These are phyloP conservation scores for Pseudomyrmex pallidus DNA, from an alignment of 1,140 invertebrate species.

Conservation along the genomic window DNA sequence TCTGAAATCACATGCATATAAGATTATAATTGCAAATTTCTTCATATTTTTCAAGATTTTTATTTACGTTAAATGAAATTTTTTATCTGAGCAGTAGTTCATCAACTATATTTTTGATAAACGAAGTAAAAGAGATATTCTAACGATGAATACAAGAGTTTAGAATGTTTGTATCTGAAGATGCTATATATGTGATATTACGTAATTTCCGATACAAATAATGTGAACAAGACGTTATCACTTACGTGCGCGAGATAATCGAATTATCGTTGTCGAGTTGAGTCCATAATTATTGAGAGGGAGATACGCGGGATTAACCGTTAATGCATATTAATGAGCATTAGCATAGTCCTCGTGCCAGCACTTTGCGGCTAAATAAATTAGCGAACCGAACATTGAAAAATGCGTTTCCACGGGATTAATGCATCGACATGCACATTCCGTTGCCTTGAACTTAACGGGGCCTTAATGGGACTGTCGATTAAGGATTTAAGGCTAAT, in stretches of 20 bases:
- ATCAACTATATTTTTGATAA: not conserved
- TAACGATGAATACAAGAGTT: not conserved
- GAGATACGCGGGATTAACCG: conserved; percentile 8
- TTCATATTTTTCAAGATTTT: not conserved
- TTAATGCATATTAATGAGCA: conserved; percentile 60
- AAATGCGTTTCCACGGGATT: conserved; percentile 39
- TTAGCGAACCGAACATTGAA: conserved; percentile 44
- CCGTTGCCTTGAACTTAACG: conserved; percentile 43
- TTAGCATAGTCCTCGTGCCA: conserved; percentile 50
- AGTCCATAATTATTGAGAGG: conserved; percentile 31
- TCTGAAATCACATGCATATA: not conserved
- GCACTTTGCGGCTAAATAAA: conserved; percentile 61
- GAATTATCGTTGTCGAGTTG: conserved; percentile 26
- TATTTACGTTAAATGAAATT: not conserved
- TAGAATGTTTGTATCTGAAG: not conserved
- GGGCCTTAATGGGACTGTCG: conserved; percentile 65
- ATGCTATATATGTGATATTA: no score
- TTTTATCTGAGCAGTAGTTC: no score
- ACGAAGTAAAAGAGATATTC: not conserved
- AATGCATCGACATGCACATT: conserved; percentile 31
- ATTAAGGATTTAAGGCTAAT: conserved; percentile 71
- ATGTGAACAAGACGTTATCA: not conserved
- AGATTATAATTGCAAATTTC: not conserved
- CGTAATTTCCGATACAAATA: not conserved
- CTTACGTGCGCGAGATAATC: conserved; percentile 26